phyloP scores from a whole-genome alignment of 2,113 vertebrate species.

The Cisticola juncidis region DNA sequence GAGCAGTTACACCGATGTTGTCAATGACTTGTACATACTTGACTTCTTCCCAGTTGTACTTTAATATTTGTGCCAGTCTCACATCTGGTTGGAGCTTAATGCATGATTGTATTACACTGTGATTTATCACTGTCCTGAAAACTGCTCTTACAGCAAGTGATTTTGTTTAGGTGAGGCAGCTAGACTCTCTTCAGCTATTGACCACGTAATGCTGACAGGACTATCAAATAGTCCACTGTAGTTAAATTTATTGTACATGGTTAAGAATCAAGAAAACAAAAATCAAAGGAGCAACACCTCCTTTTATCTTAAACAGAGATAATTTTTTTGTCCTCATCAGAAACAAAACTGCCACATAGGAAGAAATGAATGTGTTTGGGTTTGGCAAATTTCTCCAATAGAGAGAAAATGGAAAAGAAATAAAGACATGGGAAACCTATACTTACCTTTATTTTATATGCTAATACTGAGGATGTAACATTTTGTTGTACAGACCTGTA shows the following conservation, averaged over 20 bases:
- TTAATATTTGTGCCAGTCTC: constrained; percentile 68
- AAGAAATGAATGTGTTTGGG: constrained; percentile 29
- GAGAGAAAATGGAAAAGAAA: constrained; percentile 55
- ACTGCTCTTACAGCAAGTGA: constrained; percentile 50
- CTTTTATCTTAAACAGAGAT: not conserved
- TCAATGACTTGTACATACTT: constrained; percentile 76
- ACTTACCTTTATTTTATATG: constrained; percentile 64
- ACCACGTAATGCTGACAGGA: constrained; percentile 20
- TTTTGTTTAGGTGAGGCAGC: constrained; percentile 58
- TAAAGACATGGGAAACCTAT: constrained; percentile 61
- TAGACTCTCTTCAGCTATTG: constrained; percentile 39
- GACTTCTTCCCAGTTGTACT: constrained; percentile 62
- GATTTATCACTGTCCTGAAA: constrained; percentile 65
- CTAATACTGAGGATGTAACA: constrained; percentile 56
- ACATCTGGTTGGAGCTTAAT: constrained; percentile 65
- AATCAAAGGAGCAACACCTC: not conserved
- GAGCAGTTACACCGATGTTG: constrained; percentile 65
- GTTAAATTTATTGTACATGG: constrained; percentile 33
- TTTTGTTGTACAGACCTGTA: constrained; percentile 24
- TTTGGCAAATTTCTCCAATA: constrained; percentile 56
- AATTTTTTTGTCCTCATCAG: not conserved
- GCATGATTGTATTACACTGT: constrained; percentile 78
- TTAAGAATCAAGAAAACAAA: not conserved
- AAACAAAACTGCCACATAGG: not conserved
- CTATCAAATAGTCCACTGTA: constrained; percentile 14